phyloP scores from a whole-genome alignment of 2,113 vertebrate genomes.

The Chitala chitala region DNA sequence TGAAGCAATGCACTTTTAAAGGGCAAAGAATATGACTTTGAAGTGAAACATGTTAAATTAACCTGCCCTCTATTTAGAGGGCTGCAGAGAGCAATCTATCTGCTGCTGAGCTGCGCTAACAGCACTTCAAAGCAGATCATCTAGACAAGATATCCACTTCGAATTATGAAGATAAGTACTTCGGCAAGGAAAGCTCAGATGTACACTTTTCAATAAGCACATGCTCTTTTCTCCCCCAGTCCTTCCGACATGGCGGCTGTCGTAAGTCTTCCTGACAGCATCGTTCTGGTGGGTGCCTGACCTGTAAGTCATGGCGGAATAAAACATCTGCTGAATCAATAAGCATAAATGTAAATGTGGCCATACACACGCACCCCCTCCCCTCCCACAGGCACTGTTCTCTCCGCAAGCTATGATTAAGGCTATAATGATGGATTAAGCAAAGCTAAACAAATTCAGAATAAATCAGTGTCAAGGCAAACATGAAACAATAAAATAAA shows the following conservation, averaged over 20 bases:
- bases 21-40: slow-evolving; percentile 31
- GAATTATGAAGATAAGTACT: slow-evolving; percentile 7
- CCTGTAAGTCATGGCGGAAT: too few species aligned
- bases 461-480: not conserved
- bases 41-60: slow-evolving; percentile 28
- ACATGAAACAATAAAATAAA: not conserved
- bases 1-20: slow-evolving; percentile 31
- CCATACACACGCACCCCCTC: not conserved
- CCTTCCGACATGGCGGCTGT: not conserved
- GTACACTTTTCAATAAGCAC: not conserved
- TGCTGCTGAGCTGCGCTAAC: slow-evolving; percentile 26
- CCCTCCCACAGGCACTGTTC: too few species aligned
- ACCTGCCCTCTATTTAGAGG: slow-evolving; percentile 28
- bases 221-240: too few species aligned
- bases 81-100: slow-evolving; percentile 24
- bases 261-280: not conserved
- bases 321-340: too few species aligned
- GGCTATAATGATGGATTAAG: not conserved
- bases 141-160: slow-evolving; percentile 20
- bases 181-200: not conserved
- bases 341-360: too few species aligned
- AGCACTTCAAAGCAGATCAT: slow-evolving; percentile 35
- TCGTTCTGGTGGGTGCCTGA: too few species aligned
- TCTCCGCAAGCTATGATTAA: too few species aligned
- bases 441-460: not conserved